Conservation (phyloP, 1,140 invertebrate genomes). For the Megathymus violae region DNA sequence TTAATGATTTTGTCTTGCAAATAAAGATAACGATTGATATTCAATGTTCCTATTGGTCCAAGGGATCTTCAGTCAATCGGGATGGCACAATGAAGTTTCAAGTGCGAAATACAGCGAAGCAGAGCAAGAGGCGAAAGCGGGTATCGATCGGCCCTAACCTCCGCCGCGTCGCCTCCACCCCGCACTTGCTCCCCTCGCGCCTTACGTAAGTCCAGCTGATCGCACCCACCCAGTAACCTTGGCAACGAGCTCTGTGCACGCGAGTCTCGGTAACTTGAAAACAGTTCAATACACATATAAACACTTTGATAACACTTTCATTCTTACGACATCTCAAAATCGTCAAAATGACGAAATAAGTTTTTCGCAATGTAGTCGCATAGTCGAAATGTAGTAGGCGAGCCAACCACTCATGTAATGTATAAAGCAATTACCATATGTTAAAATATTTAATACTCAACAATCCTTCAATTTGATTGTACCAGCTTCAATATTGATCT, state of each 20-base stretch:
- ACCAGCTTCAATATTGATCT: no score
- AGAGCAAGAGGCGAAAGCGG: constrained; percentile 67
- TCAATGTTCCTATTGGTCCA: background rate
- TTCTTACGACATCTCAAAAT: no score
- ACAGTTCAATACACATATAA: constrained; percentile 33
- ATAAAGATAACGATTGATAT: background rate
- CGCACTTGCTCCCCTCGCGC: constrained; percentile 52
- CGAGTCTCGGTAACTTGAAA: constrained; percentile 44
- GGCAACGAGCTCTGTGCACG: constrained; percentile 70
- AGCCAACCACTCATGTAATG: constrained; percentile 1
- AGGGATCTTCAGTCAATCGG: background rate
- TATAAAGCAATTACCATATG: no score
- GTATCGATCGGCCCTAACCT: constrained; percentile 78
- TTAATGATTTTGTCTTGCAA: no score
- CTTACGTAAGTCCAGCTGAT: constrained; percentile 82
- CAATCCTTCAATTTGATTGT: no score
- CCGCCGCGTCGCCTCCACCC: constrained; percentile 42
- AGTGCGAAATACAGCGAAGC: constrained; percentile 57
- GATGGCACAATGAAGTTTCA: constrained; percentile 48
- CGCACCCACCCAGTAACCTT: constrained; percentile 79
- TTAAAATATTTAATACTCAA: no score
- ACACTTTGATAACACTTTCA: constrained; percentile 1
- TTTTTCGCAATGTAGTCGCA: no score
- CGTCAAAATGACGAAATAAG: no score
- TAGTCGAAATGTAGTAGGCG: no score